Base-by-base conservation (phyloP, 2,888 invertebrate species). In the Tanypteryx hageni region DNA sequence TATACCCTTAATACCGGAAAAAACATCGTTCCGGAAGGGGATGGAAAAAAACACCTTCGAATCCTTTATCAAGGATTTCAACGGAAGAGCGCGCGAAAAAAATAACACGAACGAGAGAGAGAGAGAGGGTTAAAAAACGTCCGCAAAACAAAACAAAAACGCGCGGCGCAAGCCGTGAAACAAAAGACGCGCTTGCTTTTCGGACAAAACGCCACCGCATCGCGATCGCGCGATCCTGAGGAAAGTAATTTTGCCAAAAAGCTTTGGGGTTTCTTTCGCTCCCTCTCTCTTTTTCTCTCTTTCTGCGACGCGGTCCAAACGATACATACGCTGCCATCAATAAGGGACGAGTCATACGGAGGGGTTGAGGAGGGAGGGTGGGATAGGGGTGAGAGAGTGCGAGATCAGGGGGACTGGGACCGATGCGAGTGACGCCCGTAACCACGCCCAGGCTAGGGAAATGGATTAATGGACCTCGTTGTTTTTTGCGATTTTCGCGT, bases 141-240 rank as follows among this genome's bases (percentile, higher is more conserved):
- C 56, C 83, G 44, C 89, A 44, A 86, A 89, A 86, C 44, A 83
- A 83, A 89, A 89, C 31, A 89, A 22, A 22, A 86, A 22, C 59
- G 85, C 64, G 89, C 56, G 64, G 89, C 89, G 89, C 31, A 89
- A 44, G 89, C 44, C 89, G 68, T n/a, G 61, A 89, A 89, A 89
- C 89, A 89, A 89, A 86, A 89, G 89, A 68, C 64, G 89, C 31
- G 61, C 27, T 10, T 16, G 7, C 64, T 76, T 76, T 76, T 76
- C 76, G 76, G 76, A 76, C 76, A 68, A 68, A 68, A 68, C 68
- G 18, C 68, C 68, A 22, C 68, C 4, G 22, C 76, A 27, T 27
- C 76, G 27, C 76, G 76, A 76, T 76, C 76, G 76, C 76, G 76
- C 76, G 76, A 76, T 76, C 76, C 76, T 76, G 22, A 76, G 76